Conservation (phyloP, 2,113 vertebrate species). For the Pseudorectes ferrugineus region DNA sequence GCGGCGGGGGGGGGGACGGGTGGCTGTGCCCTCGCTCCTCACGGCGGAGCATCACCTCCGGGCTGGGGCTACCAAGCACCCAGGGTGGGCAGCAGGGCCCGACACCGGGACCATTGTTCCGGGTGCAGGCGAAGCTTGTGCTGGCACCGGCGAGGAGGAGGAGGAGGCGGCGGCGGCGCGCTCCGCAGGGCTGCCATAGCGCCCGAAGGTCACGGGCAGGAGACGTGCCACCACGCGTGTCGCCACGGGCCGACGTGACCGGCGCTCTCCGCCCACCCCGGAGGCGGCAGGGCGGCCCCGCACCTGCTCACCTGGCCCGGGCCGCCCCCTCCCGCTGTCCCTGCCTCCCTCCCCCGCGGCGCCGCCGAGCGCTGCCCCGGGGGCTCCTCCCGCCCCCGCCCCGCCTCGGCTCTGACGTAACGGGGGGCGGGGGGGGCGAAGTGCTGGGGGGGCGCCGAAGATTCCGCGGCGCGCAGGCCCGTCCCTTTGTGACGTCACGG, state of each 20-base stretch:
- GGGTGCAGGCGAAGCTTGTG: background rate
- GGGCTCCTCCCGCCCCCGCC: constrained; percentile 21
- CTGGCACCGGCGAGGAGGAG: background rate
- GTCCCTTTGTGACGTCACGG: constrained; percentile 76
- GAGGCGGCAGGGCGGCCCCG: background rate
- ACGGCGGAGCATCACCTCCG: background rate
- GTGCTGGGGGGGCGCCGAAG: background rate
- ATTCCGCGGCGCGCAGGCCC: constrained; percentile 58
- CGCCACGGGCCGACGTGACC: background rate
- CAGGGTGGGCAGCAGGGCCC: background rate
- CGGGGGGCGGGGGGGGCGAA: background rate
- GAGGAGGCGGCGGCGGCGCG: background rate
- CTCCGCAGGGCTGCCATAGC: background rate
- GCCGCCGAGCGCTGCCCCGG: background rate
- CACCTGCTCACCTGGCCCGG: constrained; percentile 15
- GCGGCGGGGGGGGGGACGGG: fast-evolving
- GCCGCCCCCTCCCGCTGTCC: background rate
- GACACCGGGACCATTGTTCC: background rate
- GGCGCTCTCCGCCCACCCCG: background rate
- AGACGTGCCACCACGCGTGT: background rate
- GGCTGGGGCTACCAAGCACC: background rate
- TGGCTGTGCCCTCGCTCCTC: background rate
- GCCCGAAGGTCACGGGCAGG: background rate
- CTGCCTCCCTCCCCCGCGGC: background rate
- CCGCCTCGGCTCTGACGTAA: constrained; percentile 66